These are phyloP conservation scores for Drosophila truncata DNA, from an alignment of 1,140 invertebrate species.

Conservation along the genomic window DNA sequence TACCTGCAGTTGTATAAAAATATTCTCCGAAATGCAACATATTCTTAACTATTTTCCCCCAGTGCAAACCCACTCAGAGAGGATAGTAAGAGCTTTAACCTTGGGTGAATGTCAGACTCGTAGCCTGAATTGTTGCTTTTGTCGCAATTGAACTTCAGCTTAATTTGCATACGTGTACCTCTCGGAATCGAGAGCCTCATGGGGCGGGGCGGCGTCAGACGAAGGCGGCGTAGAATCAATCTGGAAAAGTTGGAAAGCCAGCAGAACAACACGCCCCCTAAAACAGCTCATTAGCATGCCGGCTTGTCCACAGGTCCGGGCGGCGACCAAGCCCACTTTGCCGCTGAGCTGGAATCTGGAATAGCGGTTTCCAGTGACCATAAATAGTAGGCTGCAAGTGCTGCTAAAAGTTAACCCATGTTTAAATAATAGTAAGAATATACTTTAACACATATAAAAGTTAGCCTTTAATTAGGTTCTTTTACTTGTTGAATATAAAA, in stretches of 20 bases:
- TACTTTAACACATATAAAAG: background rate
- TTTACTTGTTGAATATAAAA: background rate
- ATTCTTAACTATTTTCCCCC: background rate
- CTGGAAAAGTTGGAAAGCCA: constrained; percentile 22
- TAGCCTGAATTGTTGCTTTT: constrained; percentile 27
- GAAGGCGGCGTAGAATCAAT: constrained; percentile 34
- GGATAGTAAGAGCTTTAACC: constrained; percentile 46
- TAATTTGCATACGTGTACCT: constrained; percentile 59
- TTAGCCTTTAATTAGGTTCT: no score
- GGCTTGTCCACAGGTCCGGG: constrained; percentile 18
- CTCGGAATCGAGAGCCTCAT: background rate
- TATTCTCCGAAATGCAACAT: no score
- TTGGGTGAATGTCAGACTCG: constrained; percentile 63
- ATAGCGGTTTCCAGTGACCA: constrained; percentile 34
- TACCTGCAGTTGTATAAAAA: no score
- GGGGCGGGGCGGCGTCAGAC: background rate
- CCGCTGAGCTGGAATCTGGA: constrained; percentile 13
- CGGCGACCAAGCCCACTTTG: constrained; percentile 40
- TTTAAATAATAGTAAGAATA: background rate
- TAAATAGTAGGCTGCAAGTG: constrained; percentile 6
- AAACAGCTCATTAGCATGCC: constrained; percentile 54
- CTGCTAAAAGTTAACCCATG: constrained; percentile 38
- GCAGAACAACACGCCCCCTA: constrained; percentile 45
- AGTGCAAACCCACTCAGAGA: constrained; percentile 5
- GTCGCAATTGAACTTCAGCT: constrained; percentile 62